Evolutionary conservation across 2,113 vertebrate genomes (phyloP), one percentile per base, ranked within the genome.

Genomic region (Cisticola juncidis): DNA sequence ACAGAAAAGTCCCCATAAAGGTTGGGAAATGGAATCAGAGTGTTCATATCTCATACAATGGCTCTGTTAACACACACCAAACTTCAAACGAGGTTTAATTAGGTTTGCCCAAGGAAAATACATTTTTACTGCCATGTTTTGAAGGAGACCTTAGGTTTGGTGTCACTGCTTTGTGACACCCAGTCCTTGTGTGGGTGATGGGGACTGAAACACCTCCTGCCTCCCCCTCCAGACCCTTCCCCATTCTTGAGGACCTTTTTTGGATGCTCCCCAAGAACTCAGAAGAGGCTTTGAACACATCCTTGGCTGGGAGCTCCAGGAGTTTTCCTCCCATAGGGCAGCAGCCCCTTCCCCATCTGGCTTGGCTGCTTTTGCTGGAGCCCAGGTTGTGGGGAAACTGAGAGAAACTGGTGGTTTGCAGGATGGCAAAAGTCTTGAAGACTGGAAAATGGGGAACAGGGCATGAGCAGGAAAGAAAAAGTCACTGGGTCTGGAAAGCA

Each of bases 21-120:
- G 74, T 80, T 93, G 86, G 88, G 74, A 91, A 85, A 79, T 85
- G 50, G 85, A 82, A 87, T 87, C 73, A 45, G 21, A 95, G 65
- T 28, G 48, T 88, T 78, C 81, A 51, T 51, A 87, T 73, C 86
- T 95, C 78, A 44, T 33, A 54, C 14, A 13, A 24, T 58, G 68
- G 38, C 69, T 57, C n/a, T 72, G 70, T 60, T 91, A 79, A n/a
- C 58, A n/a, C 9, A 79, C 53, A 64, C 10, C 31, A 9, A 22
- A 54, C 69, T 89, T 81, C 77, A 86, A 69, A 87, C 8, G 2
- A 29, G 7, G 2, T 44, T 62, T 36, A 90, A 65, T 85, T 48
- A 45, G 73, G 24, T 76, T 81, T 71, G 51, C 45, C 73, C 61
- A 31, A 84, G 73, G 33, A 33, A 81, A 87, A 85, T 23, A 4